Percentiles rank a stretch among this genome's conserved stretches.
Evolutionary conservation across 2,113 vertebrate species (phyloP).

Genomic region (Mystacornis crossleyi): DNA sequence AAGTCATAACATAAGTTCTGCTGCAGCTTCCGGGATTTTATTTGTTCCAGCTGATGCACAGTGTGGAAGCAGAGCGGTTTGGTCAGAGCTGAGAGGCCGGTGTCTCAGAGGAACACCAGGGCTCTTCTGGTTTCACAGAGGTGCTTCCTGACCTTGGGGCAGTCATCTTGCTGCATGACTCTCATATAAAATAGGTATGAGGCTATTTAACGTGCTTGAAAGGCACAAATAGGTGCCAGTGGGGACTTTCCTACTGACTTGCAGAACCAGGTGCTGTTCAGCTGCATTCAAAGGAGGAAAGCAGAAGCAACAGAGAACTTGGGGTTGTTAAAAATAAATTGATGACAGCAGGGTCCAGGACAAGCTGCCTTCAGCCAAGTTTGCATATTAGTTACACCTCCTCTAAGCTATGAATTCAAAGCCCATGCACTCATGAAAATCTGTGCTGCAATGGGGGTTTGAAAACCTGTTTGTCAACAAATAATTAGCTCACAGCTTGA

Average conservation of each 20-base stretch:
- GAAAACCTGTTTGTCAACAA: conserved; percentile 3
- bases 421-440: not conserved
- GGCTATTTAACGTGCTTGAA: not conserved
- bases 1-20: not conserved
- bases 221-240: not conserved
- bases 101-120: not conserved
- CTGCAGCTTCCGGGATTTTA: not conserved
- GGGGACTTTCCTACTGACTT: not conserved
- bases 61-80: rapidly evolving
- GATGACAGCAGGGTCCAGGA: not conserved
- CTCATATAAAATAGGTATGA: not conserved
- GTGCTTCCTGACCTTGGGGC: not conserved
- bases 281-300: not conserved
- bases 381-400: not conserved
- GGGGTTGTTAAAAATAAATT: conserved; percentile 10
- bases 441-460: not conserved
- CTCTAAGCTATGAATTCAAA: not conserved
- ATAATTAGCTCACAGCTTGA: not conserved
- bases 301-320: not conserved
- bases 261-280: not conserved
- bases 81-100: not conserved
- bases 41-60: not conserved
- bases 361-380: not conserved
- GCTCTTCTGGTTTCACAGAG: not conserved
- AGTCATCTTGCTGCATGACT: not conserved